Evolutionary conservation across 2,888 invertebrate genomes (phyloP), one percentile per base, ranked within the genome.

Genomic region (Cybosia mesomella): DNA sequence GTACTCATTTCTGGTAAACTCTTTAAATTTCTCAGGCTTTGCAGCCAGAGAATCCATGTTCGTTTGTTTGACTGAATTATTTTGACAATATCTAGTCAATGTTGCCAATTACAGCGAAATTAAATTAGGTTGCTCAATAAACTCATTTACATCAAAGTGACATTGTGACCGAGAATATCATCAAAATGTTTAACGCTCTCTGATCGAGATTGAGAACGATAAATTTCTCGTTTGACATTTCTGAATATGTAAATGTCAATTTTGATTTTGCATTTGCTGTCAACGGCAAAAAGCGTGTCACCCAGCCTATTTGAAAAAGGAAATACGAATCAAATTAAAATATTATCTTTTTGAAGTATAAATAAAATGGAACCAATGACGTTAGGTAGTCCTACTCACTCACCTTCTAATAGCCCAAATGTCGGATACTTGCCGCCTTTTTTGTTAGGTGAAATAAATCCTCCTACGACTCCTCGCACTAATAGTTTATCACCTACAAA

Each of bases 301-400:
- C 11, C 22, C 22, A 71, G 73, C 66, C 32, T 72, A 71, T 80
- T 75, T 55, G 62, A 71, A 72, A 76, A 66, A 73, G 64, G 65
- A 59, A 68, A 70, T 67, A 70, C 11, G 28, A 55, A 24, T 55
- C 21, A 55, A 55, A 39, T 34, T 69, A 68, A 21, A 22, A 67
- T 24, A 64, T 49, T 65, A 55, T 71, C 53, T 9, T 62, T 7
- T 28, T 13, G 28, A 22, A 13, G 18, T 58, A 32, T 28, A 28
- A n/a, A 15, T 67, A 89, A 91, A 89, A 98, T 98, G 97, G 98
- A 98, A 89, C 98, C 98, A 63, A 98, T 98, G 98, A 96, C 96
- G 66, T 91, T 98, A 77, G 98, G 98, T 73, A 98, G 97, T 88
- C 97, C 97, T 2, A 96, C 96, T 64, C 96, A 97, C 81, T 97